Conservation (phyloP, 2,797 vertebrate species). For the Emydoidea blandingii region DNA sequence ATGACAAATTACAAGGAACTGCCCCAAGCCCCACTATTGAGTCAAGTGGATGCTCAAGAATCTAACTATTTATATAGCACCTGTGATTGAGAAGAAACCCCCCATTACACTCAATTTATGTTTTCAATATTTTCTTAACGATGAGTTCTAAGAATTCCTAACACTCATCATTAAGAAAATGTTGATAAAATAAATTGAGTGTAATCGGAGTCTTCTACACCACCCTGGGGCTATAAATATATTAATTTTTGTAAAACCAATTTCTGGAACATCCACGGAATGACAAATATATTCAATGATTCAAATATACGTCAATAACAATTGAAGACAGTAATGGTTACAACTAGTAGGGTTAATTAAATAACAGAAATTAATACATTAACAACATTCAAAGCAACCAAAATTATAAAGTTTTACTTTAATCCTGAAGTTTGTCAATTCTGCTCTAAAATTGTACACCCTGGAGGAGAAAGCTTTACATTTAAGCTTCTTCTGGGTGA, state of each 20-base stretch:
- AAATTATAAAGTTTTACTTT: background rate
- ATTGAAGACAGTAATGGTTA: background rate
- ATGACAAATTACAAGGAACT: no score
- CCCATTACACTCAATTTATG: no score
- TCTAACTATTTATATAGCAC: background rate
- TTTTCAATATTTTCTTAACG: no score
- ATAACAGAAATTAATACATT: slow-evolving; percentile 13
- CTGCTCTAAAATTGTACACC: background rate
- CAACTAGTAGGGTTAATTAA: background rate
- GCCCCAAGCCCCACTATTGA: no score
- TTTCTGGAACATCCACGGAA: background rate
- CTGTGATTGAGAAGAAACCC: background rate
- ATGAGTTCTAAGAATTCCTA: no score
- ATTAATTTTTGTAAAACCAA: background rate
- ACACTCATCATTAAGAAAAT: background rate
- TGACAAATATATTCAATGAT: background rate
- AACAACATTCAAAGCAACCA: background rate
- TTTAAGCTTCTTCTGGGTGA: slow-evolving; percentile 3
- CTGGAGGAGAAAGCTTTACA: background rate
- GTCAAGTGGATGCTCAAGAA: background rate
- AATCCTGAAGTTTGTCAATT: background rate
- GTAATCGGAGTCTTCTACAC: background rate
- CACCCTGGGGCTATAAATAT: no score
- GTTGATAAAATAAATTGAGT: background rate
- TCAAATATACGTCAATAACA: slow-evolving; percentile 13